These are phyloP conservation scores for Tangara arthus DNA, from an alignment of 2,797 vertebrate genomes.

Conservation along the genomic window DNA sequence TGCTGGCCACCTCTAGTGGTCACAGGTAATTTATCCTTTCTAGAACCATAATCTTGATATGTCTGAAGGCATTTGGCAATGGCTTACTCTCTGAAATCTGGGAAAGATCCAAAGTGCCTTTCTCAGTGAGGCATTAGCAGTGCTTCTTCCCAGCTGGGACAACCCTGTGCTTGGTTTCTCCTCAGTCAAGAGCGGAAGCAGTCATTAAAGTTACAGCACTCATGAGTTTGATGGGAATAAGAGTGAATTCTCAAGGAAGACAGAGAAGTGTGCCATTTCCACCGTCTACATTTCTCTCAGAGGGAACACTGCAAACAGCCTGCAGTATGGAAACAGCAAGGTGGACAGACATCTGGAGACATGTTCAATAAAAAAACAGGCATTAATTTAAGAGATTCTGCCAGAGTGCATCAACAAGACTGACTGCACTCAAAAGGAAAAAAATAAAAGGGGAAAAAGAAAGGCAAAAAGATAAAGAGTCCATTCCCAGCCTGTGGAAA, in stretches of 20 bases:
- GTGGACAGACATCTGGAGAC: not conserved
- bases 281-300: not conserved
- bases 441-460: not conserved
- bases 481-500: not conserved
- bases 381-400: not conserved
- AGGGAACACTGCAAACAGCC: not conserved
- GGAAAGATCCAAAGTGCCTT: not conserved
- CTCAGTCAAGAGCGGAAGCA: not conserved
- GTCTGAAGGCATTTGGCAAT: not conserved
- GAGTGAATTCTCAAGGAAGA: not conserved
- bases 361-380: not conserved
- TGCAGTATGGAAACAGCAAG: not conserved
- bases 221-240: not conserved
- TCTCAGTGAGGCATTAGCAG: not conserved
- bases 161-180: not conserved
- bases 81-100: not conserved
- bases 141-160: not conserved
- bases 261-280: not conserved
- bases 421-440: not conserved
- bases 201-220: not conserved
- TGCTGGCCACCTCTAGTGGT: constrained; percentile 41
- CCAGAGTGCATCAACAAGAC: not conserved
- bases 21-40: not conserved
- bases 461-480: not conserved
- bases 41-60: not conserved